Base-by-base conservation (phyloP, 2,797 vertebrate species). In the Lateolabrax maculatus region DNA sequence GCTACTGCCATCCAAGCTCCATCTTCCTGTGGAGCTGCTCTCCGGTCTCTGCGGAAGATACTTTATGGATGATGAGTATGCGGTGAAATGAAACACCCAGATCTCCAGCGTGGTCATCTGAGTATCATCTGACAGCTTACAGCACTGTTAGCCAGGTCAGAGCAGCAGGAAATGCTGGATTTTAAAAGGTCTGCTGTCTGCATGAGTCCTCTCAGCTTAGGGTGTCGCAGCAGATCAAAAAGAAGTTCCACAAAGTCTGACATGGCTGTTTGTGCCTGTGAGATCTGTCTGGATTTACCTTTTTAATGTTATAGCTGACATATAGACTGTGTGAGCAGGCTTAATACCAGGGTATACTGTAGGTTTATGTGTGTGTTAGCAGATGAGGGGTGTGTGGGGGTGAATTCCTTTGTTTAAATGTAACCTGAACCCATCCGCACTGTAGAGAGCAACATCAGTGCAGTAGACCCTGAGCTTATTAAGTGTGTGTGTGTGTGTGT, bases 391-490 rank as follows among this genome's bases (percentile, higher is more conserved):
- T 46, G 83, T 46, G 81, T 66, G 81, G 83, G 83, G 71, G 31
- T 84, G 82, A 92, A 93, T 93, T 94, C 90, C 89, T 93, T 90
- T 88, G 91, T 92, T 85, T 87, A 75, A 85, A 86, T 90, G 92
- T 91, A 93, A 95, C 92, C 85, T 85, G 90, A 94, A 88, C 84
- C 86, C 52, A 71, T 84, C 85, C 70, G 43, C 84, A 89, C 84
- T 93, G 91, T 92, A 62, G 84, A 60, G 84, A 82, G 77, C 87
- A 87, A 74, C 87, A 85, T 93, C 86, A 71, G 86, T 79, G 84
- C 88, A 92, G 86, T 84, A 75, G 84, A 85, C 75, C 73, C 84
- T 79, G 78, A 82, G 77, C 75, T 81, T 69, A 69, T 70, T 79
- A 58, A 78, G 64, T 70, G 76, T 77, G 86, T 88, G 82, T 71